Percentiles rank a stretch among this genome's conserved stretches.
These are phyloP conservation scores for Elmis aenea DNA, from an alignment of 2,888 invertebrate genomes.

Conservation along the genomic window DNA sequence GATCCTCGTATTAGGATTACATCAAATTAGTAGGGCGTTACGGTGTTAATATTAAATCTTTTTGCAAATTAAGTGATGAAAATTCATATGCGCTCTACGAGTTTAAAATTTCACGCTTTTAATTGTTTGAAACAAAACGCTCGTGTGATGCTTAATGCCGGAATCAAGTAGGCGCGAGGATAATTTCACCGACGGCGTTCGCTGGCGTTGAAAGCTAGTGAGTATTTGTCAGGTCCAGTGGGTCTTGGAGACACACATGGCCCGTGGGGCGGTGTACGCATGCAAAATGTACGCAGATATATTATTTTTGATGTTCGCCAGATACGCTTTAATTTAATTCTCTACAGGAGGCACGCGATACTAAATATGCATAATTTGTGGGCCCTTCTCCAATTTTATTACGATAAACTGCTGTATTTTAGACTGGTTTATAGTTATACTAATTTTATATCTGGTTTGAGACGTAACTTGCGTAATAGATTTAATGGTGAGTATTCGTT, in stretches of 20 bases:
- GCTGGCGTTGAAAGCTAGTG: constrained; percentile 2
- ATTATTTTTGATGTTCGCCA: constrained; percentile 45
- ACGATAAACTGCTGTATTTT: constrained; percentile 36
- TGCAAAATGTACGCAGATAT: constrained; percentile 40
- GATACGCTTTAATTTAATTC: constrained; percentile 47
- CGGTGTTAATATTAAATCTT: too few relatives aligned
- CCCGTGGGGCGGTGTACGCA: constrained; percentile 37
- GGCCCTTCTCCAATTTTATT: constrained; percentile 40
- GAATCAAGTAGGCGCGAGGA: not conserved
- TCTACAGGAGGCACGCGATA: constrained; percentile 41
- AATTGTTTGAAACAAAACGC: too few relatives aligned
- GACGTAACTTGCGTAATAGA: constrained; percentile 13
- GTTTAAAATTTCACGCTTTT: too few relatives aligned
- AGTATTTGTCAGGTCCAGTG: constrained; percentile 12
- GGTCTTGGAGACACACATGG: constrained; percentile 38
- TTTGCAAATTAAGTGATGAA: too few relatives aligned
- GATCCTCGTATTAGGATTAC: too few relatives aligned
- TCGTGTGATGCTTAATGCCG: too few relatives aligned
- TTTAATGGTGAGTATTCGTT: too few relatives aligned
- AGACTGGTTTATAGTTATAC: constrained; percentile 25
- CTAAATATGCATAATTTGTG: constrained; percentile 44
- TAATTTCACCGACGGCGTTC: not conserved
- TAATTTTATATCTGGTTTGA: constrained; percentile 24
- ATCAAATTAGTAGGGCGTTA: too few relatives aligned
- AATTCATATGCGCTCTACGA: too few relatives aligned